A percentile compares a stretch with the other conserved stretches of the same genome.
These are phyloP conservation scores for Corella eumyota DNA, from an alignment of 23 tunicate genomes.

Conservation along the genomic window DNA sequence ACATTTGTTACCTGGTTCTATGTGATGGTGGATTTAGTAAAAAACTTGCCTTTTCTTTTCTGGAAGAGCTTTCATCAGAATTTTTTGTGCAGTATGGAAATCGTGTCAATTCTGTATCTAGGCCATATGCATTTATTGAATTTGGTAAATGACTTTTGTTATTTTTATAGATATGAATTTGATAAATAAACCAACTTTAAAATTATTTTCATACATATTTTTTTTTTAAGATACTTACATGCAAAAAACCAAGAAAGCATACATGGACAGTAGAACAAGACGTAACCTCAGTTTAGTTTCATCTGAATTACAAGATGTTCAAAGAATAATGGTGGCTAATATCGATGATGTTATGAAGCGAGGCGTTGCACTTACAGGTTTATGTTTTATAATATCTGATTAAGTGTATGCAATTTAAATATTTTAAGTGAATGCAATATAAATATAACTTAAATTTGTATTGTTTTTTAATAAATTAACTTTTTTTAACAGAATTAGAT, in stretches of 20 bases:
- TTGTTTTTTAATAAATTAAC: background rate
- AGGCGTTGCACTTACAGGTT: conserved; percentile 73
- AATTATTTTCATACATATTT: background rate
- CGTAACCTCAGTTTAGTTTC: conserved; percentile 80
- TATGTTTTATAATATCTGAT: no score
- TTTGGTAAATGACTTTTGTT: conserved; percentile 31
- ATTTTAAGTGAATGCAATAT: no score
- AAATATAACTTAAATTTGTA: no score
- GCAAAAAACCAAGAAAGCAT: conserved; percentile 87
- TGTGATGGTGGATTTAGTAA: conserved; percentile 78
- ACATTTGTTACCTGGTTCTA: conserved; percentile 74
- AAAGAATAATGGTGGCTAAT: conserved; percentile 94
- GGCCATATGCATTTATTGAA: conserved; percentile 96
- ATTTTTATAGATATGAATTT: no score
- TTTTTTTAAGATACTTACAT: conserved; percentile 66
- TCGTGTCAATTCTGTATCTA: conserved; percentile 49
- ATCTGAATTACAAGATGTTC: conserved; percentile 94
- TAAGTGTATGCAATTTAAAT: no score
- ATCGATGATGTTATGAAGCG: conserved; percentile 88
- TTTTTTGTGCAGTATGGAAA: conserved; percentile 99
- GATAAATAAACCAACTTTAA: background rate
- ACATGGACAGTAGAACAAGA: conserved; percentile 78
- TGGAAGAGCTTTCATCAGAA: conserved; percentile 90
- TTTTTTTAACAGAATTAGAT: conserved; percentile 45
- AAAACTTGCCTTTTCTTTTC: conserved; percentile 82